These are phyloP conservation scores for Sinocyclocheilus grahami DNA, from an alignment of 2,113 vertebrate genomes.

Conservation along the genomic window DNA sequence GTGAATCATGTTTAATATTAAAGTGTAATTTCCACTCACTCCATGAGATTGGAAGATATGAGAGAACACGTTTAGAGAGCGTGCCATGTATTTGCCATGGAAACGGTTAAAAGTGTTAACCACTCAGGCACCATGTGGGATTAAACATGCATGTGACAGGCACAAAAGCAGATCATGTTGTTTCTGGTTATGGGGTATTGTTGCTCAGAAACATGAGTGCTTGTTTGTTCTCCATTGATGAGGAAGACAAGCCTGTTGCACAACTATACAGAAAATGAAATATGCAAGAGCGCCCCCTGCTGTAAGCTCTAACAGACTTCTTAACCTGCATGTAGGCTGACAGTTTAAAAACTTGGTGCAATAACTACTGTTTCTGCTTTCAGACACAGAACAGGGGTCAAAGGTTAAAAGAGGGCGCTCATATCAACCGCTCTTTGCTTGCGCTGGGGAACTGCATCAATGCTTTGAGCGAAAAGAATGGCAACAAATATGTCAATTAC, in stretches of 20 bases:
- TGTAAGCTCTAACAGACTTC: constrained; percentile 40
- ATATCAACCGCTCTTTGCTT: constrained; percentile 92
- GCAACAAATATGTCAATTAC: constrained; percentile 89
- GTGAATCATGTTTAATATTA: constrained; percentile 26
- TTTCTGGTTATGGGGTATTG: background rate
- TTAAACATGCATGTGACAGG: constrained; percentile 32
- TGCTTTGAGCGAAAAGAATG: constrained; percentile 82
- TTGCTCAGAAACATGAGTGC: constrained; percentile 26
- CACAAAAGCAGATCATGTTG: background rate
- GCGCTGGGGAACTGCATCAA: constrained; percentile 96
- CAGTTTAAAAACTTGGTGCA: background rate
- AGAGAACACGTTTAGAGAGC: constrained; percentile 21
- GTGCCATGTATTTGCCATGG: constrained; percentile 57
- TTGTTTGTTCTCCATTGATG: constrained; percentile 21
- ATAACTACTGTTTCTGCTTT: constrained; percentile 7
- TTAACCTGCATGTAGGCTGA: background rate
- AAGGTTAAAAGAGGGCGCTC: constrained; percentile 90
- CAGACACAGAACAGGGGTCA: constrained; percentile 91
- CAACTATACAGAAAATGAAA: background rate
- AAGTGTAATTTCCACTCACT: background rate
- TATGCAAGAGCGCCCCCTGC: constrained; percentile 55
- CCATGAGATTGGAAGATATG: background rate
- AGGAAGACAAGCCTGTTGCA: constrained; percentile 5
- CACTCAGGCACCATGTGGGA: constrained; percentile 21
- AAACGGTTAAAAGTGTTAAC: constrained; percentile 56